Conservation (phyloP, 2,113 vertebrate species). For the Nanorana parkeri region DNA sequence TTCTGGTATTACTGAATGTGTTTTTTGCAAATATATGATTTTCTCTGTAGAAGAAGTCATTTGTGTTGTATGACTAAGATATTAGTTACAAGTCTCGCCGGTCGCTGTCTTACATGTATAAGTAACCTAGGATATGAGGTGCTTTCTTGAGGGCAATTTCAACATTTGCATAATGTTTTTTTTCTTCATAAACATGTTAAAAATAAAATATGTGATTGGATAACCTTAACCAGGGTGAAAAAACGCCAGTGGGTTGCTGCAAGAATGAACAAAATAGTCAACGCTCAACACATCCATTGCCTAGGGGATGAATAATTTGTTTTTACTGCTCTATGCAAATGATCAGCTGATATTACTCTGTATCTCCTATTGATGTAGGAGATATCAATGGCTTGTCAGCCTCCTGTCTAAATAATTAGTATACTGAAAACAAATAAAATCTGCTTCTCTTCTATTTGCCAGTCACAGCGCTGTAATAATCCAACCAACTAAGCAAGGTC, state of each 20-base stretch:
- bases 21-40: too few relatives aligned
- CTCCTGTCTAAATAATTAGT: conserved; percentile 42
- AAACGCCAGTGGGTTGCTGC: conserved; percentile 3
- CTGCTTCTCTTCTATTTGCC: conserved; percentile 26
- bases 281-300: neutral
- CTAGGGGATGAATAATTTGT: conserved; percentile 12
- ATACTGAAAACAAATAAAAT: conserved; percentile 35
- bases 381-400: neutral
- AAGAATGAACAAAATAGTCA: conserved; percentile 27
- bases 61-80: too few relatives aligned
- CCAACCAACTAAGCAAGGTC: conserved; percentile 38
- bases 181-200: too few relatives aligned
- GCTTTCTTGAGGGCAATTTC: too few relatives aligned
- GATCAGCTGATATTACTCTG: conserved; percentile 8
- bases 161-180: too few relatives aligned
- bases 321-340: conserved; percentile 39
- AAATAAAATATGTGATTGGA: too few relatives aligned
- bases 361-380: neutral
- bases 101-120: too few relatives aligned
- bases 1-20: too few relatives aligned
- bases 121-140: too few relatives aligned
- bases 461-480: conserved; percentile 4
- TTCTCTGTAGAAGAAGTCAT: too few relatives aligned
- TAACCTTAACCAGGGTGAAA: conserved; percentile 1
- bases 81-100: too few relatives aligned